Base-by-base conservation (phyloP, 2,113 vertebrate species). In the Neoarius graeffei region DNA sequence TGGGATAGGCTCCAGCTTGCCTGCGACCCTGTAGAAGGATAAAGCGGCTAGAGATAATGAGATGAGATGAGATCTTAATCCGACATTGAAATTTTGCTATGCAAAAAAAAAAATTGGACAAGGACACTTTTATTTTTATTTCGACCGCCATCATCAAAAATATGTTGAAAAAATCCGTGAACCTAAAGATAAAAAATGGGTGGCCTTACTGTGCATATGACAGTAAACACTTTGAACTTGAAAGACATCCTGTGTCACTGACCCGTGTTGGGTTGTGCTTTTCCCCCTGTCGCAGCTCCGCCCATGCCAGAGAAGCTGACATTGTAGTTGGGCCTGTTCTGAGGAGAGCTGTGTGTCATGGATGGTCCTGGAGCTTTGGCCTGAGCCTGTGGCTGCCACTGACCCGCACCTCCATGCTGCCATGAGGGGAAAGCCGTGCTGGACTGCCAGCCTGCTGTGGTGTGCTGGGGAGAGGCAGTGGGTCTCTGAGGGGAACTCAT, bases 311-410 rank as follows among this genome's bases (percentile, higher is more conserved):
- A 96, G 94, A 99, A 99, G 91, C 96, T 99, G 86, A 99, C 96
- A 0, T 98, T 99, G 94, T 99, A 99, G 90, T 99, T 99, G 88
- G 98, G 98, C 23, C 97, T 95, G 93, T 98, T 97, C 93, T 98
- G 97, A 0, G 98, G 98, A 0, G 98, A 99, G 27, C 96, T 95
- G 84, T 99, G 97, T 0, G 97, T 94, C 93, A 94, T 92, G 82
- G 96, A 57, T n/a, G 97, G 94, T 90, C 93, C 96, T 0, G 94
- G 94, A 88, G 92, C 93, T 85, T 93, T 96, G 81, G 94, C 3
- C 0, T 93, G 88, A 30, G 90, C 87, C 69, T 87, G 89, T 1
- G 88, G 87, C 81, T 91, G 92, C 92, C 92, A 91, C 56, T 90
- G 85, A 56, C 89, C 76, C 27, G 87, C 90, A 89, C 90, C 93